Percentiles rank a stretch among this genome's conserved stretches.
Conservation (phyloP, 2,797 vertebrate genomes). For the Sciurus vulgaris region DNA sequence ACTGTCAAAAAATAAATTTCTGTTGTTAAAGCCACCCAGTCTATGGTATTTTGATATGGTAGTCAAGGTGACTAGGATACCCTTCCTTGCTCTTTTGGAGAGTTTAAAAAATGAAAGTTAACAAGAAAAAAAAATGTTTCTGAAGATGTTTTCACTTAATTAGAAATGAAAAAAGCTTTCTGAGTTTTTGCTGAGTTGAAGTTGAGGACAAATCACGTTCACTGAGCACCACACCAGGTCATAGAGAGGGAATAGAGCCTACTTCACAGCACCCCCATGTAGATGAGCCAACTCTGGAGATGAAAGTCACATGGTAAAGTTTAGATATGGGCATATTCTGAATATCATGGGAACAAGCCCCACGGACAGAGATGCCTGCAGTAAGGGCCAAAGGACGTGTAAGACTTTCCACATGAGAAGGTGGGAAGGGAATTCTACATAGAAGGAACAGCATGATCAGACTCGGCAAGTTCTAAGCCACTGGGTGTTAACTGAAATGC, state of each 20-base stretch:
- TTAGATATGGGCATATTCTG: not conserved
- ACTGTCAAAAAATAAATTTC: not conserved
- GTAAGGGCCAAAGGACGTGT: not conserved
- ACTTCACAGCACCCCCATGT: not conserved
- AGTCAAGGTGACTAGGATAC: not conserved
- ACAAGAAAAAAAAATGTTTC: slow-evolving; percentile 6
- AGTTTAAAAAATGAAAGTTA: slow-evolving; percentile 21
- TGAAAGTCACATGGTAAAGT: not conserved
- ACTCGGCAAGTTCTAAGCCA: not conserved
- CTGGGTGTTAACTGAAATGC: not conserved
- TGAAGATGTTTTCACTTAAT: not conserved
- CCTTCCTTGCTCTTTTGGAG: slow-evolving; percentile 33
- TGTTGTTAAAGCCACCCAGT: not conserved
- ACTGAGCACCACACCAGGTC: not conserved
- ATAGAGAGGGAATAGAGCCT: not conserved
- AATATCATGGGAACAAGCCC: not conserved
- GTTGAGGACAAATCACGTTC: not conserved
- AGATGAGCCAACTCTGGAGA: not conserved
- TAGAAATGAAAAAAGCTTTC: slow-evolving; percentile 29
- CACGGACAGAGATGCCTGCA: not conserved
- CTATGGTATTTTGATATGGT: slow-evolving; percentile 20
- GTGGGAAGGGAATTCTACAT: not conserved
- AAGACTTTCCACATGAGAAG: not conserved
- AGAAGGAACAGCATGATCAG: not conserved
- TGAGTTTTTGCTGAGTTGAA: not conserved